A percentile compares a stretch with the other conserved stretches of the same genome.
These are phyloP conservation scores for Flabesymbios commensalis DNA, from an alignment of 2,888 invertebrate genomes.

Conservation along the genomic window DNA sequence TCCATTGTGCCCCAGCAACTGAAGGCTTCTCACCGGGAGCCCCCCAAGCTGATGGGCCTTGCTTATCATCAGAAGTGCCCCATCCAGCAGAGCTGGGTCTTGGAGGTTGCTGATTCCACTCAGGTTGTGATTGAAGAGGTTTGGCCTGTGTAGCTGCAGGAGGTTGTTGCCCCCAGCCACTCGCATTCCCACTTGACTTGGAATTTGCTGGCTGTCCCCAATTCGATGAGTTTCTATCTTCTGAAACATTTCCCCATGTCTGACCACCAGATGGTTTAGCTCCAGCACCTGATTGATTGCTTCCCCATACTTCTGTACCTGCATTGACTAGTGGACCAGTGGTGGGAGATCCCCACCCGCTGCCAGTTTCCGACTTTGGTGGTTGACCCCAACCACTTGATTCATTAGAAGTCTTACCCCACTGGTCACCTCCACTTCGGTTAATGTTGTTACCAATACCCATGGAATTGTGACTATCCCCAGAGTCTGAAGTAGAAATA, in stretches of 20 bases:
- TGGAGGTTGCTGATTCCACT: too few relatives aligned
- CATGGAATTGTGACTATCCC: not conserved
- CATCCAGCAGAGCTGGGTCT: not conserved
- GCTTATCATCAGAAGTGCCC: not conserved
- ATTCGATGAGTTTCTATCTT: not conserved
- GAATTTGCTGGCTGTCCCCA: too few relatives aligned
- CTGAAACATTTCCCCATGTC: not conserved
- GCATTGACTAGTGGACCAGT: conserved; percentile 29
- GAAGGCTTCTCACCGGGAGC: not conserved
- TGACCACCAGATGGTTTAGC: not conserved
- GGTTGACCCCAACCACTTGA: not conserved
- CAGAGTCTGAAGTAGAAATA: not conserved
- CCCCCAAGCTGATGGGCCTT: conserved; percentile 1
- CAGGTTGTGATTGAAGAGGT: too few relatives aligned
- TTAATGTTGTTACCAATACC: not conserved
- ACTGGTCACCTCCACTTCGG: not conserved
- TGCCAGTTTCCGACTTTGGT: not conserved
- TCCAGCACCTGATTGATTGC: not conserved
- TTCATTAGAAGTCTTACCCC: not conserved
- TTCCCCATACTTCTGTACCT: conserved; percentile 35
- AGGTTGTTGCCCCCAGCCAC: too few relatives aligned
- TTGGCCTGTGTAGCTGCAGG: too few relatives aligned
- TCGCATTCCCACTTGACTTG: too few relatives aligned
- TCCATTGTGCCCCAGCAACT: not conserved
- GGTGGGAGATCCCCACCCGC: conserved; percentile 32